These are phyloP conservation scores for Phaonia tiefii DNA, from an alignment of 2,888 invertebrate genomes.

Conservation along the genomic window DNA sequence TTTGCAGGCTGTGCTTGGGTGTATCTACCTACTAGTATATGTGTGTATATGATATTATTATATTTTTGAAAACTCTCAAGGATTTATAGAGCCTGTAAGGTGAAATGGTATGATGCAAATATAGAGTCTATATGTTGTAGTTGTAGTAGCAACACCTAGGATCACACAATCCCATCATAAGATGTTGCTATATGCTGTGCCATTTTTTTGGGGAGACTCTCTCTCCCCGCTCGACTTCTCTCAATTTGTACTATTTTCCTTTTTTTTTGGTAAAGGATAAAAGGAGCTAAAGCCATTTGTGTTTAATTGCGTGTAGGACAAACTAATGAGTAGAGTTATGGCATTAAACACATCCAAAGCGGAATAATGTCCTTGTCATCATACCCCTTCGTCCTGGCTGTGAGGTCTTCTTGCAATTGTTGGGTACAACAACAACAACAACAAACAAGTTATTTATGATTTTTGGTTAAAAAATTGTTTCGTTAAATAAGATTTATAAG, in stretches of 20 bases:
- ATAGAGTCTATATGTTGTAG: background rate
- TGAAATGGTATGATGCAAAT: conserved; percentile 33
- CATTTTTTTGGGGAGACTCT: background rate
- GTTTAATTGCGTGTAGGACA: conserved; percentile 64
- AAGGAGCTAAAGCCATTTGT: conserved; percentile 62
- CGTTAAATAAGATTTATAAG: conserved; percentile 26
- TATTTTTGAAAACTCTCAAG: conserved; percentile 63
- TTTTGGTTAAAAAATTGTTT: conserved; percentile 6
- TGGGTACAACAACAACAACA: background rate
- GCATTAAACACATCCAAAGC: conserved; percentile 31
- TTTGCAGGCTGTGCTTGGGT: conserved; percentile 48
- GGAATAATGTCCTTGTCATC: conserved; percentile 24
- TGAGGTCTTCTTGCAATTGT: too few species aligned
- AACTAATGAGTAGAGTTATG: conserved; percentile 62
- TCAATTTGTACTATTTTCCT: background rate
- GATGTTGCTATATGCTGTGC: background rate
- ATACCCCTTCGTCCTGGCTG: background rate
- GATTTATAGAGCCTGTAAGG: conserved; percentile 65
- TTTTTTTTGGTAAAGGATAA: conserved; percentile 47
- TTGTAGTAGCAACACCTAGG: too few species aligned
- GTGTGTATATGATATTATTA: too few species aligned
- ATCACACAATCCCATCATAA: background rate
- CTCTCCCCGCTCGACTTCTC: background rate
- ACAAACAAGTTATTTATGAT: conserved; percentile 36
- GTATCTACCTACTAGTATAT: too few species aligned